phyloP scores from a whole-genome alignment of 2,797 vertebrate species.

The Leucoraja ocellata region DNA sequence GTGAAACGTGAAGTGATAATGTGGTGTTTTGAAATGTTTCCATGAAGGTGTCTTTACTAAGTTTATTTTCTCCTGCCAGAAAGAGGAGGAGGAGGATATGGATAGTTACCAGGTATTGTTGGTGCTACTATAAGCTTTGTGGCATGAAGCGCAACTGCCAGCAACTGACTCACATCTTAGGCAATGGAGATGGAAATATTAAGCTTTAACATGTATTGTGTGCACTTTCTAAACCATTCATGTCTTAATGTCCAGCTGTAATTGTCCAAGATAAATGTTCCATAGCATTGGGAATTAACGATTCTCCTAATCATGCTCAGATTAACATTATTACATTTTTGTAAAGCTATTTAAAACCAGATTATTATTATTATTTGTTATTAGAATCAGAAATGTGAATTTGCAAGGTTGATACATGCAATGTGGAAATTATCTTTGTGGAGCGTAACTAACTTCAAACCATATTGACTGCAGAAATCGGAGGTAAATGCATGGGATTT shows the following conservation, averaged over 20 bases:
- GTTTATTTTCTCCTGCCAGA: slow-evolving; percentile 92
- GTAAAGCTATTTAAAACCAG: neutral
- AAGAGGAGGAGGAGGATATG: slow-evolving; percentile 89
- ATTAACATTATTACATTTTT: slow-evolving; percentile 23
- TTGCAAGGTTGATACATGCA: neutral
- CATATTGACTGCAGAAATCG: neutral
- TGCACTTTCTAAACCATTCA: neutral
- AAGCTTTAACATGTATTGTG: slow-evolving; percentile 6
- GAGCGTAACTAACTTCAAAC: neutral
- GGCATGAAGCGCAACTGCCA: slow-evolving; percentile 78
- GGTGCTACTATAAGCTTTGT: slow-evolving; percentile 61
- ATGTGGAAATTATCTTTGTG: neutral
- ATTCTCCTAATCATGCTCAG: neutral
- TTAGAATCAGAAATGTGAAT: slow-evolving; percentile 7
- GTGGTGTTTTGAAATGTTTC: slow-evolving; percentile 28
- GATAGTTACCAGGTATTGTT: slow-evolving; percentile 99
- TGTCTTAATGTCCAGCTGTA: slow-evolving; percentile 8
- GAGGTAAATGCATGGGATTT: neutral
- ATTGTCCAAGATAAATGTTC: neutral
- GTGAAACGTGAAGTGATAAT: slow-evolving; percentile 4
- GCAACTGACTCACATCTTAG: slow-evolving; percentile 53
- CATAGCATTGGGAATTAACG: neutral
- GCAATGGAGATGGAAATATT: slow-evolving; percentile 38
- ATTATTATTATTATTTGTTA: neutral
- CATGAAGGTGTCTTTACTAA: slow-evolving; percentile 55